A percentile compares a stretch with the other conserved stretches of the same genome.
Conservation (phyloP, 2,888 invertebrate genomes). For the Phyto melanocephala region DNA sequence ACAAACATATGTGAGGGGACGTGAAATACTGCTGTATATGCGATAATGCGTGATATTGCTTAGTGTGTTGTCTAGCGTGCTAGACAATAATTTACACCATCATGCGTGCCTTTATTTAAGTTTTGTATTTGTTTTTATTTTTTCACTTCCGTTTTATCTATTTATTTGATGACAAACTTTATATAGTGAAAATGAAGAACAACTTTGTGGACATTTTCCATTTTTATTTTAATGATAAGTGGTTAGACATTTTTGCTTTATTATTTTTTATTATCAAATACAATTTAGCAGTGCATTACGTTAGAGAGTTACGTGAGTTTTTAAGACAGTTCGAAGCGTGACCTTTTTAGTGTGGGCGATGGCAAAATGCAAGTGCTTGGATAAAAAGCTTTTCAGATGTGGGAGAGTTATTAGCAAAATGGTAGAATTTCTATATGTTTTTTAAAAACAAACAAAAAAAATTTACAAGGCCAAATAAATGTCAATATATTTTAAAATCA, state of each 20-base stretch:
- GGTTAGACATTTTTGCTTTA: neutral
- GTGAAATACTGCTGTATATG: neutral
- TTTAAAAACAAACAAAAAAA: too few relatives aligned
- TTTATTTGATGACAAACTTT: neutral
- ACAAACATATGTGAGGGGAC: too few relatives aligned
- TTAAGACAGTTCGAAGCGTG: neutral
- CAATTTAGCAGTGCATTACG: neutral
- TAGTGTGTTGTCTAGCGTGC: neutral
- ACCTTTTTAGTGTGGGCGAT: neutral
- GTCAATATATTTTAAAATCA: too few relatives aligned
- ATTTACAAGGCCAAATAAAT: too few relatives aligned
- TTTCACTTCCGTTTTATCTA: neutral
- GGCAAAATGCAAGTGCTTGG: too few relatives aligned
- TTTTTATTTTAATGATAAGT: constrained; percentile 7
- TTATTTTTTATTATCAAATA: neutral
- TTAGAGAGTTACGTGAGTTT: neutral
- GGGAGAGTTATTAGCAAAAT: too few relatives aligned
- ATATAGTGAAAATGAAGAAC: neutral
- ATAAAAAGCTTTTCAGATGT: too few relatives aligned
- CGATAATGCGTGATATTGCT: neutral
- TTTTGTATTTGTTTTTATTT: neutral
- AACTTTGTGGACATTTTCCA: neutral
- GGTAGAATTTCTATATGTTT: too few relatives aligned
- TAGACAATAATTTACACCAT: constrained; percentile 1
- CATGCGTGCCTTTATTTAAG: neutral